Evolutionary conservation across 2,888 invertebrate genomes (phyloP).

Genomic region (Drosophila affinis): DNA sequence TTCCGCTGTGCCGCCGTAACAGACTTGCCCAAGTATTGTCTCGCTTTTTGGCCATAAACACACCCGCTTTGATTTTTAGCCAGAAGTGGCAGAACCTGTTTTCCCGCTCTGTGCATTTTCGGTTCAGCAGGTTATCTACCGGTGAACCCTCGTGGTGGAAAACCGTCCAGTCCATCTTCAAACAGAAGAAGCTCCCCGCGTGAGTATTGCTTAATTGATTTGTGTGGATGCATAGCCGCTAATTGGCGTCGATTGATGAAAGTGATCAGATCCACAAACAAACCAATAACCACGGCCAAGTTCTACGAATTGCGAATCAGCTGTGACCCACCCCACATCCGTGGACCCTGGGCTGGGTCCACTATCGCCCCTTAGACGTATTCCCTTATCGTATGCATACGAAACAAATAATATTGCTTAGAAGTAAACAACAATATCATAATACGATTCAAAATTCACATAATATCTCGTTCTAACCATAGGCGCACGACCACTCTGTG

Average conservation of each 20-base stretch:
- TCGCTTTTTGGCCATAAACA: neutral
- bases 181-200: neutral
- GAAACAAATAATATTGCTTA: no score
- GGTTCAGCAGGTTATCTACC: slow-evolving; percentile 32
- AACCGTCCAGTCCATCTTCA: neutral
- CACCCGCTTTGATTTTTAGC: neutral
- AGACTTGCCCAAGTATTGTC: neutral
- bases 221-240: slow-evolving; percentile 15
- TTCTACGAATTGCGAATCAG: neutral
- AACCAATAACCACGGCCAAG: neutral
- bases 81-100: slow-evolving; percentile 23
- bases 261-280: slow-evolving; percentile 26
- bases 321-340: slow-evolving; percentile 25
- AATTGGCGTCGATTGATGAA: slow-evolving; percentile 39
- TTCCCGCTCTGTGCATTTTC: slow-evolving; percentile 26
- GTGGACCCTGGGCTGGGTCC: slow-evolving; percentile 26
- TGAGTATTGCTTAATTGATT: slow-evolving; percentile 16
- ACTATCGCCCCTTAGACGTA: neutral
- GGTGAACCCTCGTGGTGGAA: slow-evolving; percentile 3
- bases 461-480: neutral
- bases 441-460: neutral
- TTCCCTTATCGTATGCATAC: slow-evolving; percentile 17
- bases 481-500: neutral
- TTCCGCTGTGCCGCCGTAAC: slow-evolving; percentile 4
- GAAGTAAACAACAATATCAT: neutral